phyloP scores from a whole-genome alignment of 1,140 invertebrate genomes.

The Heliconius eleuchia region DNA sequence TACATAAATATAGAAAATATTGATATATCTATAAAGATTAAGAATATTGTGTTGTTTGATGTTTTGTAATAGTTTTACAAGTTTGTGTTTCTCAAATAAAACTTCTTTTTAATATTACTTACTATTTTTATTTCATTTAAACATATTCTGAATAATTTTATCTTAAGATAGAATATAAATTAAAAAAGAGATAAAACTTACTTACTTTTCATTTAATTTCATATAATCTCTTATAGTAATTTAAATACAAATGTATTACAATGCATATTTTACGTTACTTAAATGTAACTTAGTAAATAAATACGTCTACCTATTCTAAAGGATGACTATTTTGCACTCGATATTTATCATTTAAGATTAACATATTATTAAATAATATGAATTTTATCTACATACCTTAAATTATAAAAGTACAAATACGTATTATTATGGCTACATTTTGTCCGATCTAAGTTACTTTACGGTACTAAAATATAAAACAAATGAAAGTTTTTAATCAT shows the following conservation, averaged over 20 bases:
- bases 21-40: background rate
- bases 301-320: constrained; percentile 14
- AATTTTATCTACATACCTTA: background rate
- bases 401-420: background rate
- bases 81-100: constrained; percentile 3
- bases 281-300: constrained; percentile 17
- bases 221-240: constrained; percentile 6
- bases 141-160: background rate
- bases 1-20: too few species aligned
- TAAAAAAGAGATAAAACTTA: background rate
- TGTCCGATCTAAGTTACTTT: background rate
- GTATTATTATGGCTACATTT: background rate
- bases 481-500: background rate
- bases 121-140: background rate
- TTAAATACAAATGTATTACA: background rate
- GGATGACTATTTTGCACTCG: constrained; percentile 25
- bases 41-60: background rate
- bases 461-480: background rate
- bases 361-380: background rate
- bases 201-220: background rate
- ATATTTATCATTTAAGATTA: constrained; percentile 3
- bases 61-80: background rate
- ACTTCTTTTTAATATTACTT: background rate
- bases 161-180: background rate
- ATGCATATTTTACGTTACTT: background rate